These are phyloP conservation scores for Nomada flava DNA, from an alignment of 2,888 invertebrate genomes.

Conservation along the genomic window DNA sequence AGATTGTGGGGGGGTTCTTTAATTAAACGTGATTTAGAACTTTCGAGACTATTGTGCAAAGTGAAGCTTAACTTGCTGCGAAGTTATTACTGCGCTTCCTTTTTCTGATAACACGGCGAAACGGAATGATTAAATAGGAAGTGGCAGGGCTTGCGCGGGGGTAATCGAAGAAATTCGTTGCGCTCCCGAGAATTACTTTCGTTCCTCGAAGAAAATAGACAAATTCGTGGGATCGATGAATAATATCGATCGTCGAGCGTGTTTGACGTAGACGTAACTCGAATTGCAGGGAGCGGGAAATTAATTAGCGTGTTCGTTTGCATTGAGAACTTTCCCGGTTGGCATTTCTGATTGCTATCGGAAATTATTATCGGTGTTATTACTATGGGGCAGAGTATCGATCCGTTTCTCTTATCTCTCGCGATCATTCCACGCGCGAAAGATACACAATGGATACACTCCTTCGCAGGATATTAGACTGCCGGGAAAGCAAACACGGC, in stretches of 20 bases:
- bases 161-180: neutral
- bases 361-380: slow-evolving; percentile 21
- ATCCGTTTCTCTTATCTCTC: slow-evolving; percentile 25
- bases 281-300: neutral
- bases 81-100: too few species aligned
- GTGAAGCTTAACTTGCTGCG: too few species aligned
- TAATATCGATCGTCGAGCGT: neutral
- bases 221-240: neutral
- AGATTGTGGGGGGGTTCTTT: too few species aligned
- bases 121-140: too few species aligned
- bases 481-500: slow-evolving; percentile 49
- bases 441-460: slow-evolving; percentile 48
- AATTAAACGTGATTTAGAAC: too few species aligned
- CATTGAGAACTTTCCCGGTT: neutral
- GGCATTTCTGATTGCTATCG: neutral
- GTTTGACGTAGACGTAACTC: too few species aligned
- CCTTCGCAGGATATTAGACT: slow-evolving; percentile 54
- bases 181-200: neutral
- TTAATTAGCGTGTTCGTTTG: neutral
- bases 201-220: neutral
- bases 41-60: too few species aligned
- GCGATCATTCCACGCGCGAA: slow-evolving; percentile 46
- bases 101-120: too few species aligned
- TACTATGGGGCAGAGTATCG: slow-evolving; percentile 5
- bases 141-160: too few species aligned